Base-by-base conservation (phyloP, 2,113 vertebrate species). In the Pan paniscus region DNA sequence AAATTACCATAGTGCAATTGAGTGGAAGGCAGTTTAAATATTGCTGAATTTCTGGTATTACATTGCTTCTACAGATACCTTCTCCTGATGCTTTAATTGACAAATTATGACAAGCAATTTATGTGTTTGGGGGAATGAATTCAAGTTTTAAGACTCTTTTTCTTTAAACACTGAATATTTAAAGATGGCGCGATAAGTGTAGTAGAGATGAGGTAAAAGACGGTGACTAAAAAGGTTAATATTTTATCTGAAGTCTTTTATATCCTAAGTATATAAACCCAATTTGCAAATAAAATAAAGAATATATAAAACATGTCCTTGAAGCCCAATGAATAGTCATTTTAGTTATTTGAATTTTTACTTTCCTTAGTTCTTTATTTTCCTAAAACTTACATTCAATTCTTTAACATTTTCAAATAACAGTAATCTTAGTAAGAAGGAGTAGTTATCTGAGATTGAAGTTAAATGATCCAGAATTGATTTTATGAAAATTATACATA, bases 371-470 rank as follows among this genome's bases (percentile, higher is more conserved):
- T 43, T 93, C 64, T 55, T 86, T 79, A 78, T 11, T 84, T 91
- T 88, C 35, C 14, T 78, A 82, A 48, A 93, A 32, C 8, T 95
- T 48, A 32, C 25, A 70, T 92, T 73, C 14, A 93, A 52, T 83
- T 94, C 23, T 96, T 89, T 6, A 86, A 13, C 89, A 25, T 86
- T 97, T 96, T 95, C 1, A 32, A 43, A 75, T 38, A 96, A 80
- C 7, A 92, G 5, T 59, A 48, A 50, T 25, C 50, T 52, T 81
- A 78, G 8, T 55, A 67, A 14, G 68, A 84, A 95, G 38, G 38
- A 72, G 8, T 46, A 20, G 5, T 27, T 89, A 70, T 11, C 81
- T 94, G 38, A 61, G 61, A 96, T 81, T 81, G 94, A 94, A 88
- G 25, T 80, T 79, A 86, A 91, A 50, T 68, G 30, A 72, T 64